These are phyloP conservation scores for Atta colombica DNA, from an alignment of 1,140 invertebrate genomes.

Conservation along the genomic window DNA sequence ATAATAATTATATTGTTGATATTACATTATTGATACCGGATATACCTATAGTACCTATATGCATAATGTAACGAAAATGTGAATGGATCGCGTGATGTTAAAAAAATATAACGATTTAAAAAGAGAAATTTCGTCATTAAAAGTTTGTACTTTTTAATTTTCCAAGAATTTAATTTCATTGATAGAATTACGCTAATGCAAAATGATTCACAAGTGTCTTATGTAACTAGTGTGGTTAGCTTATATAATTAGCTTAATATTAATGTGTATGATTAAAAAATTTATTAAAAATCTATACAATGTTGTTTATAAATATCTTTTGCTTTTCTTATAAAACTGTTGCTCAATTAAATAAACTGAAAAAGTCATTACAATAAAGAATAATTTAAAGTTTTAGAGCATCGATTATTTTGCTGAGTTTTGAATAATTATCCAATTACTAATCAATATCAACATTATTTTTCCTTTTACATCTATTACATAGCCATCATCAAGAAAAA, in stretches of 20 bases:
- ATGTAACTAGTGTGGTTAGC: too few relatives aligned
- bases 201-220: not conserved
- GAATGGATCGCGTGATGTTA: not conserved
- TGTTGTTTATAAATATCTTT: not conserved
- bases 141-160: not conserved
- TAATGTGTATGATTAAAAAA: not conserved
- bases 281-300: constrained; percentile 47
- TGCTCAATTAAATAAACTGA: not conserved
- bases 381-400: not conserved
- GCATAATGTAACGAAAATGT: not conserved
- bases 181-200: not conserved
- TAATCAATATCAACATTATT: not conserved
- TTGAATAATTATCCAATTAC: not conserved
- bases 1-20: too few relatives aligned
- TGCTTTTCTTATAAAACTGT: not conserved
- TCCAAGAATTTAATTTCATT: not conserved
- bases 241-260: not conserved
- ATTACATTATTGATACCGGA: not conserved
- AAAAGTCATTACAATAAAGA: not conserved
- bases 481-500: not conserved
- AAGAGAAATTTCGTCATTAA: not conserved
- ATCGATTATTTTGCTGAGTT: not conserved
- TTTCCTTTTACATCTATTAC: constrained; percentile 8
- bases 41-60: not conserved
- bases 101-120: not conserved